These are phyloP conservation scores for Cistogaster globosa DNA, from an alignment of 2,888 invertebrate genomes.

Conservation along the genomic window DNA sequence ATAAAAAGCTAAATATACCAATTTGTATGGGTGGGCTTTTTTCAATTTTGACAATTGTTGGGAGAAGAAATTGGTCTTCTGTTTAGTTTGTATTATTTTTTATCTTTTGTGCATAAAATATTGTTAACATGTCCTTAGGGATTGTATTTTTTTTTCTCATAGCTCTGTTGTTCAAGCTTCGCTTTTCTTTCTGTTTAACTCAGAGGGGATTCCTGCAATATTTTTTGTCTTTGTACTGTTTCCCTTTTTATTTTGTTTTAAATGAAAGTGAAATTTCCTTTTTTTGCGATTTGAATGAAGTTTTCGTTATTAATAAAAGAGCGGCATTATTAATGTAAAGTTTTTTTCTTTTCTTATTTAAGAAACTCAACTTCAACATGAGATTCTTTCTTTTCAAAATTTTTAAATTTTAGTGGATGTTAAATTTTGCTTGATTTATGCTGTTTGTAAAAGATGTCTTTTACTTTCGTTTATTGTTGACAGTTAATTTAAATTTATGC, in stretches of 20 bases:
- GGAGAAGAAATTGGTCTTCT: constrained; percentile 40
- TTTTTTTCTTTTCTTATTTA: constrained; percentile 48
- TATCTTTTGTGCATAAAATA: constrained; percentile 48
- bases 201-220: constrained; percentile 68
- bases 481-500: constrained; percentile 72
- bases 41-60: constrained; percentile 66
- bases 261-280: constrained; percentile 69
- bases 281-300: constrained; percentile 45
- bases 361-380: constrained; percentile 58
- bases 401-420: constrained; percentile 42
- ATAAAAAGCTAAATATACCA: constrained; percentile 41
- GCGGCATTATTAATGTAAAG: constrained; percentile 38
- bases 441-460: constrained; percentile 47
- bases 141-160: constrained; percentile 34
- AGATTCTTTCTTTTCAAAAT: constrained; percentile 51
- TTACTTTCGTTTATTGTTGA: constrained; percentile 61
- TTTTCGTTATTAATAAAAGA: constrained; percentile 59
- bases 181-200: constrained; percentile 44
- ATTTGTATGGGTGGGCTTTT: constrained; percentile 69
- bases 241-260: constrained; percentile 25
- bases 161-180: constrained; percentile 22
- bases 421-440: constrained; percentile 69
- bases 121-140: constrained; percentile 70
- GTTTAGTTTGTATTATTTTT: constrained; percentile 10
- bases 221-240: constrained; percentile 24